Conservation (phyloP, 2,888 invertebrate species). For the Leptopilina myrica region DNA sequence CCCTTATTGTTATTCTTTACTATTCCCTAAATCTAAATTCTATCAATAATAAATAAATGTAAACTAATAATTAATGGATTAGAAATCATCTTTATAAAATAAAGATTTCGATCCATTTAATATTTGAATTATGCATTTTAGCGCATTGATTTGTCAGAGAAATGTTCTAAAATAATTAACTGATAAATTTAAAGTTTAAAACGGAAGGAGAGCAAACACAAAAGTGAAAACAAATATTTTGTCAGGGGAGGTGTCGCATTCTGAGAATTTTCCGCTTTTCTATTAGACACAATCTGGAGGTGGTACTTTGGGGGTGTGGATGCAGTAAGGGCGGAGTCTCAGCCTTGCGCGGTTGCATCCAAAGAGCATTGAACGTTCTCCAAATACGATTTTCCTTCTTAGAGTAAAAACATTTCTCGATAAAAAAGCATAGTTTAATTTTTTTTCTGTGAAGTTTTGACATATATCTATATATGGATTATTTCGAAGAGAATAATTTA, state of each 20-base stretch:
- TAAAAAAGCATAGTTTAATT: conserved; percentile 42
- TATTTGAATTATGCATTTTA: too few relatives aligned
- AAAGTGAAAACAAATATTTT: background rate
- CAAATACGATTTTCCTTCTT: conserved; percentile 43
- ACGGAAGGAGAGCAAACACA: background rate
- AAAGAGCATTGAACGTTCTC: conserved; percentile 52
- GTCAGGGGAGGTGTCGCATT: background rate
- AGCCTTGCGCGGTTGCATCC: conserved; percentile 66
- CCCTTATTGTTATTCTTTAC: too few relatives aligned
- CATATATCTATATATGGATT: conserved; percentile 8
- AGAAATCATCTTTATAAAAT: too few relatives aligned
- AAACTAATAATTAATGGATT: too few relatives aligned
- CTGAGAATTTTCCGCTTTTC: conserved; percentile 32
- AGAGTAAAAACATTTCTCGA: conserved; percentile 43
- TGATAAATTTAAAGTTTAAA: background rate
- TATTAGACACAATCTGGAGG: conserved; percentile 65
- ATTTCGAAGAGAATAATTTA: conserved; percentile 28
- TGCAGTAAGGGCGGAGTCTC: conserved; percentile 74
- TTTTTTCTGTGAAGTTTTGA: conserved; percentile 38
- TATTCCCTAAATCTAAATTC: too few relatives aligned
- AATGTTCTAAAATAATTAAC: too few relatives aligned
- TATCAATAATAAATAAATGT: too few relatives aligned
- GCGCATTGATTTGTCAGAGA: too few relatives aligned
- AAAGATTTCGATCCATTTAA: too few relatives aligned
- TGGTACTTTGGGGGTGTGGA: conserved; percentile 69